Evolutionary conservation across 2,113 vertebrate species (phyloP).

Genomic region (Drymodes brunneopygia): DNA sequence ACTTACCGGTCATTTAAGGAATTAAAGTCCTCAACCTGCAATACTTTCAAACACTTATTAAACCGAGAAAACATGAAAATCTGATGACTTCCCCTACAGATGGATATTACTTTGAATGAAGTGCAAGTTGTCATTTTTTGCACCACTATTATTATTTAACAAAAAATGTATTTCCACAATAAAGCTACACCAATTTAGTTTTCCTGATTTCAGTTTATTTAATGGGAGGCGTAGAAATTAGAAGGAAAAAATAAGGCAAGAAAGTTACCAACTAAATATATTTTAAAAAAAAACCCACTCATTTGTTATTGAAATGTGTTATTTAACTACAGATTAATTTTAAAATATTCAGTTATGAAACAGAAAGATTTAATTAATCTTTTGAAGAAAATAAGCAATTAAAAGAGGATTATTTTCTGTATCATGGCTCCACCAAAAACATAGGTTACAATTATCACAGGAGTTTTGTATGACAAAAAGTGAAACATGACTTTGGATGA

Average conservation of each 20-base stretch:
- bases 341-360: conserved; percentile 8
- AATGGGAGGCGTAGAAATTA: neutral
- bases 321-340: neutral
- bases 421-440: neutral
- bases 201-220: neutral
- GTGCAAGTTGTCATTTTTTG: neutral
- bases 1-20: conserved; percentile 37
- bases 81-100: neutral
- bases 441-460: neutral
- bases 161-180: neutral
- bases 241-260: neutral
- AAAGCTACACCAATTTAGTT: neutral
- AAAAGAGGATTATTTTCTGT: neutral
- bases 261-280: neutral
- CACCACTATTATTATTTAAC: neutral
- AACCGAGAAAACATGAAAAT: neutral
- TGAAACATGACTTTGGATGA: neutral
- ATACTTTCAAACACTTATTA: neutral
- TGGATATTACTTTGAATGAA: neutral
- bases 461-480: neutral
- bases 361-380: neutral
- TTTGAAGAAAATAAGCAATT: neutral
- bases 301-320: conserved; percentile 8
- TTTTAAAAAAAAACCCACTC: neutral
- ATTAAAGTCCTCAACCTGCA: neutral